Evolutionary conservation across 2,113 vertebrate species (phyloP).

Genomic region (Raja brachyura): DNA sequence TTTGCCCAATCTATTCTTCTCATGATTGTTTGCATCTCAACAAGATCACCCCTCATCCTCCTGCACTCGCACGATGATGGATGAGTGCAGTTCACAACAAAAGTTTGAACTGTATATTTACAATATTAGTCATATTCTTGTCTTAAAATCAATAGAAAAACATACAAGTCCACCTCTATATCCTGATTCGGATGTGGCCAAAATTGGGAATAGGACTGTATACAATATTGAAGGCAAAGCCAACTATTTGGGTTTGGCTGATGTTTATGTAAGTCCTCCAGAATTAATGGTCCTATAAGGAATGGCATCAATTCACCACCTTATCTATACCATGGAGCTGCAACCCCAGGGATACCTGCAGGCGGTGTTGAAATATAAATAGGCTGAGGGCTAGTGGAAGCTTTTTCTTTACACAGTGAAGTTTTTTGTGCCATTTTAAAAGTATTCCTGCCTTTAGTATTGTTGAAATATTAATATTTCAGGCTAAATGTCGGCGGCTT

Average conservation of each 20-base stretch:
- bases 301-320: neutral
- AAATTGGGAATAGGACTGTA: neutral
- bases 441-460: neutral
- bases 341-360: neutral
- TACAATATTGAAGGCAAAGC: neutral
- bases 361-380: neutral
- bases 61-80: too few species aligned
- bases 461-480: constrained; percentile 19
- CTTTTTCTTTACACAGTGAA: neutral
- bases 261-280: too few species aligned
- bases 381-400: neutral
- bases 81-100: too few species aligned
- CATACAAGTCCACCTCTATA: neutral
- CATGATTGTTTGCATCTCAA: too few species aligned
- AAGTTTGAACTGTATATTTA: too few species aligned
- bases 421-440: neutral
- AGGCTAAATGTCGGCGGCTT: neutral
- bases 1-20: too few species aligned
- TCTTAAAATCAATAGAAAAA: neutral
- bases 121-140: too few species aligned
- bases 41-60: too few species aligned
- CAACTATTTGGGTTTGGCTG: neutral
- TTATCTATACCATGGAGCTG: neutral
- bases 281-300: neutral
- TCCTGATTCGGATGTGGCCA: neutral